Evolutionary conservation across 2,888 invertebrate genomes (phyloP).

Genomic region (Elmis aenea): DNA sequence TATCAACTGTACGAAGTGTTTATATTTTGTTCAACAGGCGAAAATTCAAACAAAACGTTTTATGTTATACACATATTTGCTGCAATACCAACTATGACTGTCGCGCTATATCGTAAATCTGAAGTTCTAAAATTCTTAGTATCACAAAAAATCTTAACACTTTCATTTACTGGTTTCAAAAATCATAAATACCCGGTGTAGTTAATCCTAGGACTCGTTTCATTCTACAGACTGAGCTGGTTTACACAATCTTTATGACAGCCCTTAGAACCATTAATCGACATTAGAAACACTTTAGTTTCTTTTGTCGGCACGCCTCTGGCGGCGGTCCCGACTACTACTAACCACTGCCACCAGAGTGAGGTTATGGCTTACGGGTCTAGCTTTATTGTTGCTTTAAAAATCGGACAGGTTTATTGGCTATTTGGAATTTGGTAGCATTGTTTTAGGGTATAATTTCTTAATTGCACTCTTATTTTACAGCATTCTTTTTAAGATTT

Average conservation of each 20-base stretch:
- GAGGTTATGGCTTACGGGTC: constrained; percentile 12
- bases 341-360: constrained; percentile 16
- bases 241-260: constrained; percentile 29
- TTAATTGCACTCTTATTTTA: constrained; percentile 20
- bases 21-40: no score
- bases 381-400: constrained; percentile 22
- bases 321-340: constrained; percentile 30
- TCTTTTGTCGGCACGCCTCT: constrained; percentile 36
- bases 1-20: no score
- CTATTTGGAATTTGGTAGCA: constrained; percentile 28
- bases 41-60: no score
- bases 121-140: no score
- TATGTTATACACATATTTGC: no score
- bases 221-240: constrained; percentile 25
- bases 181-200: no score
- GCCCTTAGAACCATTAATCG: constrained; percentile 37
- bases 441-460: constrained; percentile 27
- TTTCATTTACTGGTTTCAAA: no score
- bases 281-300: constrained; percentile 42
- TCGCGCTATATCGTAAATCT: no score
- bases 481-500: background rate
- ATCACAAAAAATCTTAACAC: no score
- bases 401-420: constrained; percentile 27
- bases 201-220: no score
- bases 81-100: no score